Evolutionary conservation across 2,113 vertebrate species (phyloP), one percentile per base, ranked within the genome.

Genomic region (Sisor rabdophorus): DNA sequence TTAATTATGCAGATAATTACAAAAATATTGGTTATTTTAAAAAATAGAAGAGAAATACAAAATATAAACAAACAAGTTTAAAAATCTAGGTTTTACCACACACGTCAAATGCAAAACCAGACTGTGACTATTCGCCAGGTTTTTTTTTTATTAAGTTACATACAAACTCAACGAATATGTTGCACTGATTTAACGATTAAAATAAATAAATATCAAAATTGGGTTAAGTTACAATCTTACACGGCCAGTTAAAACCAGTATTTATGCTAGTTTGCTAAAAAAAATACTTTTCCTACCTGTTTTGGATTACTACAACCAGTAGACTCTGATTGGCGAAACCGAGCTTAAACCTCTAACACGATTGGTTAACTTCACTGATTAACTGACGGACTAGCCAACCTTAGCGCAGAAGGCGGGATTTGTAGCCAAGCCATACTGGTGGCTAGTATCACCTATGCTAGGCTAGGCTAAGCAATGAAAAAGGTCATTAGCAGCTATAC

Each of bases 121-220:
- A 73, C 55, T 74, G 53, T 77, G 81, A 82, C 70, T 69, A 77
- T 68, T 58, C 40, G 16, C 47, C 19, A 47, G 44, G 59, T 47
- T 63, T 30, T 40, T 15, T 36, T 36, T 36, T 36, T 4, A 3
- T 36, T 36, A n/a, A 13, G 32, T 24, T 30, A 24, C 22, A 16
- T 3, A 24, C 2, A n/a, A 67, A 15, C 2, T 47, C 32, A 8
- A 22, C 6, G 10, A 4, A 40, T 12, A 5, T 44, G 44, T 9
- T 22, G 1, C 17, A 22, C 4, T 44, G 12, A 22, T 4, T 15
- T 13, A 48, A 2, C 11, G 2, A 17, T 17, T 22, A 8, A 11
- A 4, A 8, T n/a, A 44, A 2, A 22, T 8, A 15, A 44, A 22
- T 7, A 52, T 69, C 19, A 13, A 69, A 50, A 11, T 11, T 7